A percentile compares a stretch with the other conserved stretches of the same genome.
These are phyloP conservation scores for Callimorpha dominula DNA, from an alignment of 2,888 invertebrate genomes.

Conservation along the genomic window DNA sequence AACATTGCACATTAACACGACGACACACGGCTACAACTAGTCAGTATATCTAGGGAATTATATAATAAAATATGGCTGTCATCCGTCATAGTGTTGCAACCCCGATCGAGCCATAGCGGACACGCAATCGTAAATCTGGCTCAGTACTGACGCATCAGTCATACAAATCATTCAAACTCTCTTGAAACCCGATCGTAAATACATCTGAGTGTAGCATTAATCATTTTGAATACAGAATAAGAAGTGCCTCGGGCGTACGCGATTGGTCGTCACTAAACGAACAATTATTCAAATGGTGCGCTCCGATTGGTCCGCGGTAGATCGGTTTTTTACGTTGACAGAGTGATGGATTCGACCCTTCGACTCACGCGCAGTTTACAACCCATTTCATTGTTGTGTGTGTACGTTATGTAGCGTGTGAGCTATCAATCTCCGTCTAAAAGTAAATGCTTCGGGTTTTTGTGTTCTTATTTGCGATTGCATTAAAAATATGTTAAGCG, in stretches of 20 bases:
- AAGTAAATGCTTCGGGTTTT: constrained; percentile 61
- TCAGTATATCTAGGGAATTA: constrained; percentile 69
- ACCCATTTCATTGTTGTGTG: constrained; percentile 65
- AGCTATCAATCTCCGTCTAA: constrained; percentile 64
- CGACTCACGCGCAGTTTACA: constrained; percentile 78
- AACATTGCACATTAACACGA: constrained; percentile 40
- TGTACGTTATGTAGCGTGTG: constrained; percentile 59
- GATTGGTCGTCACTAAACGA: constrained; percentile 79
- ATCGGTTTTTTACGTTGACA: constrained; percentile 80
- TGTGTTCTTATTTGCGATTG: constrained; percentile 48
- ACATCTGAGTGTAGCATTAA: constrained; percentile 77
- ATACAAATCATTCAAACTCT: constrained; percentile 83
- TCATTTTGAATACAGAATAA: constrained; percentile 79
- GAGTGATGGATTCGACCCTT: constrained; percentile 84
- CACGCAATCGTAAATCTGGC: constrained; percentile 81
- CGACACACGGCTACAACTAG: constrained; percentile 40
- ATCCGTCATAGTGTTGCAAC: constrained; percentile 68
- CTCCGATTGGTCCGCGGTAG: constrained; percentile 73
- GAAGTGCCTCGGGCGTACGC: constrained; percentile 74
- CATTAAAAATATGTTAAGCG: constrained; percentile 36
- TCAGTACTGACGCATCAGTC: constrained; percentile 69
- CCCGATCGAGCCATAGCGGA: constrained; percentile 63
- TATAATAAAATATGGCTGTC: constrained; percentile 65
- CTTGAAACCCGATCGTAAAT: constrained; percentile 77
- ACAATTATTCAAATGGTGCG: constrained; percentile 84